A percentile compares a stretch with the other conserved stretches of the same genome.
These are phyloP conservation scores for Muricea muricata DNA, from an alignment of 92 coral and sea anemone genomes.

Conservation along the genomic window DNA sequence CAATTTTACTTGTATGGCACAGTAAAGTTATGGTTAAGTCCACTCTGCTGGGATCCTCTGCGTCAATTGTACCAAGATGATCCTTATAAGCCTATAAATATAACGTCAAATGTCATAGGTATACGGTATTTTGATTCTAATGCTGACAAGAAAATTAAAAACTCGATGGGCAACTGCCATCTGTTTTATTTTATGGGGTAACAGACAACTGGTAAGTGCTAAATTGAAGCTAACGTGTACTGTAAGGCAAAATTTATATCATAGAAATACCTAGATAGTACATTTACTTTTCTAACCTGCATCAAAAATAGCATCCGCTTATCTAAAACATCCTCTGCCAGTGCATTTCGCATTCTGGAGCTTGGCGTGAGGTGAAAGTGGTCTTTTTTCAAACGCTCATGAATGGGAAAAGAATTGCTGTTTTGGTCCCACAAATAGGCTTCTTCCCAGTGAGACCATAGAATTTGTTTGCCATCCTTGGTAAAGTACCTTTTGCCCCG, in stretches of 20 bases:
- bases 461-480: not conserved
- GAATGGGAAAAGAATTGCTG: not conserved
- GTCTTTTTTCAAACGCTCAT: constrained; percentile 7
- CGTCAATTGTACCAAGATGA: not conserved
- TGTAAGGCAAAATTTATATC: too few relatives aligned
- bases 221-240: too few relatives aligned
- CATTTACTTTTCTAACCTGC: too few relatives aligned
- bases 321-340: constrained; percentile 6
- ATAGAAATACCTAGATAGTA: too few relatives aligned
- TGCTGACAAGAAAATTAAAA: too few relatives aligned
- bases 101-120: not conserved
- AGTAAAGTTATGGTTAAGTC: not conserved
- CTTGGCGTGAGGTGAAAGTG: constrained; percentile 18
- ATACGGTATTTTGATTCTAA: not conserved
- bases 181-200: too few relatives aligned
- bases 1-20: not conserved
- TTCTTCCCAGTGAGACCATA: constrained; percentile 1
- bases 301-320: not conserved
- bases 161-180: too few relatives aligned
- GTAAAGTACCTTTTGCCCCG: not conserved
- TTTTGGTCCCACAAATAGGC: constrained; percentile 16
- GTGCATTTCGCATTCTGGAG: constrained; percentile 10
- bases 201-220: too few relatives aligned
- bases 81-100: not conserved
- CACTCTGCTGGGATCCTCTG: not conserved